Percentiles rank a stretch among this genome's conserved stretches.
phyloP scores from a whole-genome alignment of 2,113 vertebrate genomes.

The Sapayoa aenigma region DNA sequence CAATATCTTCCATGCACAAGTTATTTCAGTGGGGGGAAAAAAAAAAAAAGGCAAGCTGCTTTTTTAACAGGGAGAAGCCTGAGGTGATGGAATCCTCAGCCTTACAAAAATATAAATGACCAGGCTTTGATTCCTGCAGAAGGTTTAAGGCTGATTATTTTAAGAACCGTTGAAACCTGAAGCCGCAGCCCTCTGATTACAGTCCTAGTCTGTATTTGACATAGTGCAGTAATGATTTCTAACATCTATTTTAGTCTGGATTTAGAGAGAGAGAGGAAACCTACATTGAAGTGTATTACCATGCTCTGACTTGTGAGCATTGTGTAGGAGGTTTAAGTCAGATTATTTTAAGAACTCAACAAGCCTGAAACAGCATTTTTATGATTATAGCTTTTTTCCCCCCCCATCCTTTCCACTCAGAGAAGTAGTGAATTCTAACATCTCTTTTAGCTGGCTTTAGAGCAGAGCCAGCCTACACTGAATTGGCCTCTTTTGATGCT shows the following conservation, averaged over 20 bases:
- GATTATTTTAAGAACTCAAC: conserved; percentile 75
- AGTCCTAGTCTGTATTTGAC: conserved; percentile 52
- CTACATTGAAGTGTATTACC: conserved; percentile 55
- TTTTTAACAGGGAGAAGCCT: conserved; percentile 53
- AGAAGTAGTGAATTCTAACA: conserved; percentile 67
- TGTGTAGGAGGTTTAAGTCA: conserved; percentile 69
- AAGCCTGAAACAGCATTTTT: conserved; percentile 68
- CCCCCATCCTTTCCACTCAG: conserved; percentile 48
- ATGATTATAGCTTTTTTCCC: conserved; percentile 53
- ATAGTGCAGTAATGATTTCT: conserved; percentile 58
- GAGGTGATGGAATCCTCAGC: conserved; percentile 41
- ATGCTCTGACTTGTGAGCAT: conserved; percentile 59
- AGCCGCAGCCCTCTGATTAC: conserved; percentile 39
- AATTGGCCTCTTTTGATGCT: conserved; percentile 78
- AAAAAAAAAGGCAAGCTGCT: background rate
- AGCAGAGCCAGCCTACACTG: conserved; percentile 54
- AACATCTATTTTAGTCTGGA: conserved; percentile 67
- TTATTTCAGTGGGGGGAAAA: background rate
- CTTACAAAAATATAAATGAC: conserved; percentile 45
- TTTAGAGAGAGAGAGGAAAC: conserved; percentile 63
- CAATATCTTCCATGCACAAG: conserved; percentile 1
- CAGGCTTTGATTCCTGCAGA: conserved; percentile 50
- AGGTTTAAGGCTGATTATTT: conserved; percentile 71
- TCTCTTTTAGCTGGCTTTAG: conserved; percentile 71
- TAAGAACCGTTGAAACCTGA: conserved; percentile 61